Base-by-base conservation (phyloP, 2,113 vertebrate species). In the Coturnix japonica region DNA sequence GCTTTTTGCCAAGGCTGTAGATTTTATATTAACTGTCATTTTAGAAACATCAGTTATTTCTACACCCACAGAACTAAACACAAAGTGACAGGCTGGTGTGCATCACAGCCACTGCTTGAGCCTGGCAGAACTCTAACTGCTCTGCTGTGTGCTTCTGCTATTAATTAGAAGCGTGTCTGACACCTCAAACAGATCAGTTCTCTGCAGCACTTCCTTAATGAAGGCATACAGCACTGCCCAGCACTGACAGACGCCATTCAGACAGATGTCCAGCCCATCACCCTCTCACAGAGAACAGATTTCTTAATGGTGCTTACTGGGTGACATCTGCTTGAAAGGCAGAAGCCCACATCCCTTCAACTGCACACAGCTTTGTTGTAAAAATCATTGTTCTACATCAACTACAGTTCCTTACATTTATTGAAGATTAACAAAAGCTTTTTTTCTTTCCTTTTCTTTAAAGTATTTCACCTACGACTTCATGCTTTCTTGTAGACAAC, bases 41-140 rank as follows among this genome's bases (percentile, higher is more conserved):
- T 85, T 86, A 95, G 97, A 96, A 97, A 96, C 70, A 85, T 91
- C 94, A 96, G 90, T 87, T 51, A 91, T 79, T 94, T 86, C 84
- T 89, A 92, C 43, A 92, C 95, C 92, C 76, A 95, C 94, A 95
- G 65, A 67, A 88, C 85, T 71, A 69, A 81, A 84, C 78, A 89
- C 76, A 77, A 46, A 60, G 81, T 67, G 46, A 54, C 26, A 70
- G 92, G 70, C 49, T 41, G 54, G 85, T 51, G 13, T 63, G 87
- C n/a, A 31, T 19, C 53, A 30, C 53, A 56, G 30, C 17, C 26
- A 53, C 51, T 53, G 51, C 51, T 53, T 26, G 26, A 53, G 26
- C 53, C 53, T 30, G 6, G 51, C 51, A 53, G 51, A 53, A 4
- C 39, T 3, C 87, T 41, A 18, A 22, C 35, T 7, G 47, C 67